These are phyloP conservation scores for Calephelis virginiensis DNA, from an alignment of 1,140 invertebrate species.

Conservation along the genomic window DNA sequence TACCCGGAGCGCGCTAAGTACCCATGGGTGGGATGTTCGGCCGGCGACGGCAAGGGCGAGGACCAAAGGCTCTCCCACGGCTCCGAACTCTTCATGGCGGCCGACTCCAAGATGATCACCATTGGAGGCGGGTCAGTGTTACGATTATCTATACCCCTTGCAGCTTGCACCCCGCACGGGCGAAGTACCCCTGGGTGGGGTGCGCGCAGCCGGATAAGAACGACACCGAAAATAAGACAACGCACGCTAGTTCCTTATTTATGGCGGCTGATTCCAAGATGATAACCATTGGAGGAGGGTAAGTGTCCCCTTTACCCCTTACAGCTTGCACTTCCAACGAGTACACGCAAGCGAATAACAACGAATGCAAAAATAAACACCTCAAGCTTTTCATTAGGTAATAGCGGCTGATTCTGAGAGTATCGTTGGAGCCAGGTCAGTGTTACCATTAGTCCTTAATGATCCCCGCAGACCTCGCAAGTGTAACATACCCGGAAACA, in stretches of 20 bases:
- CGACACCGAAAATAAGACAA: slow-evolving; percentile 80
- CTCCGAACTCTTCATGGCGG: slow-evolving; percentile 97
- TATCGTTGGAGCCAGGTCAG: no score
- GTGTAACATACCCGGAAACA: no score
- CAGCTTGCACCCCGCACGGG: slow-evolving; percentile 87
- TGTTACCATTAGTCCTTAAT: no score
- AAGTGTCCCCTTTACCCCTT: slow-evolving; percentile 22
- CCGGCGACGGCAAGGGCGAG: slow-evolving; percentile 79
- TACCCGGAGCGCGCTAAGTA: slow-evolving; percentile 93
- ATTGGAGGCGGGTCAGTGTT: slow-evolving; percentile 80
- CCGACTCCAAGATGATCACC: slow-evolving; percentile 95
- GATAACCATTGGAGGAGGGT: slow-evolving; percentile 86
- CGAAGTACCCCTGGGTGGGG: slow-evolving; percentile 95
- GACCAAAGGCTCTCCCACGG: slow-evolving; percentile 84
- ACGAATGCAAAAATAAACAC: no score
- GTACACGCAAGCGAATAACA: no score
- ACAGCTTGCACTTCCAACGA: no score
- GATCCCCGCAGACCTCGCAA: no score
- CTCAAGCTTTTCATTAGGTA: no score
- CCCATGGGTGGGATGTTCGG: slow-evolving; percentile 89
- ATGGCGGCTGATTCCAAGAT: slow-evolving; percentile 95
- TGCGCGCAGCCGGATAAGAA: slow-evolving; percentile 73
- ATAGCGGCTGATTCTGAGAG: no score
- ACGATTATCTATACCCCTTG: slow-evolving; percentile 22
- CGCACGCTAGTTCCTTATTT: slow-evolving; percentile 91